Evolutionary conservation across 2,797 vertebrate species (phyloP).

Genomic region (Poeciliopsis infans): DNA sequence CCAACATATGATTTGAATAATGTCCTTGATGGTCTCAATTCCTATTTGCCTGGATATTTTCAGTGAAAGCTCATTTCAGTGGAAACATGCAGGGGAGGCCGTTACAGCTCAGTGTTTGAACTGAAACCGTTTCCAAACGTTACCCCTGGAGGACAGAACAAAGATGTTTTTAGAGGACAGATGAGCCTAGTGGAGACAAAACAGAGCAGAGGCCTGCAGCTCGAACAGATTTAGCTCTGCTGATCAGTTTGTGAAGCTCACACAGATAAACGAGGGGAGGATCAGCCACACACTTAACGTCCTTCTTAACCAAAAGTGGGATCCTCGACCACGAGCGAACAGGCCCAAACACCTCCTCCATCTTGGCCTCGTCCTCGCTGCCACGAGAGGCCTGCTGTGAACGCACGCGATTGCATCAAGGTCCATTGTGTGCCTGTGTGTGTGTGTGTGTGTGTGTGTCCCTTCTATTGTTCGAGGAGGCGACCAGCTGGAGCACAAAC

Average conservation of each 20-base stretch:
- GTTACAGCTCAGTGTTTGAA: neutral
- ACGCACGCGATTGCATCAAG: constrained; percentile 48
- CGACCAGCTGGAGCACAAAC: constrained; percentile 76
- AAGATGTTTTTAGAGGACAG: constrained; percentile 25
- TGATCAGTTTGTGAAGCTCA: constrained; percentile 15
- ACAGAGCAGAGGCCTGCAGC: constrained; percentile 19
- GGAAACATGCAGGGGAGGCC: neutral
- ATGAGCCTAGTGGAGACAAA: constrained; percentile 44
- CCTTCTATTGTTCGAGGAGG: constrained; percentile 78
- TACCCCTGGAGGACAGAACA: constrained; percentile 23
- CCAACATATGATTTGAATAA: neutral
- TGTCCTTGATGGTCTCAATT: neutral
- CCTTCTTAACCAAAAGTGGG: constrained; percentile 18
- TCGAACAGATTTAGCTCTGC: constrained; percentile 12
- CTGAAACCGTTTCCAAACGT: neutral
- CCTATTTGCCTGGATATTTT: neutral
- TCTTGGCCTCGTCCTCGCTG: constrained; percentile 45
- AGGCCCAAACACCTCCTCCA: constrained; percentile 47
- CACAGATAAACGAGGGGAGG: neutral
- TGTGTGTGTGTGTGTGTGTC: constrained; percentile 10
- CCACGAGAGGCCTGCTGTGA: constrained; percentile 52
- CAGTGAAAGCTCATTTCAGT: neutral
- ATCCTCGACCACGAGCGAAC: constrained; percentile 19
- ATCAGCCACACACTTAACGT: constrained; percentile 3
- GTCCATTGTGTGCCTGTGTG: constrained; percentile 13